Conservation (phyloP, 2,888 invertebrate genomes). For the Prenolepis imparis region DNA sequence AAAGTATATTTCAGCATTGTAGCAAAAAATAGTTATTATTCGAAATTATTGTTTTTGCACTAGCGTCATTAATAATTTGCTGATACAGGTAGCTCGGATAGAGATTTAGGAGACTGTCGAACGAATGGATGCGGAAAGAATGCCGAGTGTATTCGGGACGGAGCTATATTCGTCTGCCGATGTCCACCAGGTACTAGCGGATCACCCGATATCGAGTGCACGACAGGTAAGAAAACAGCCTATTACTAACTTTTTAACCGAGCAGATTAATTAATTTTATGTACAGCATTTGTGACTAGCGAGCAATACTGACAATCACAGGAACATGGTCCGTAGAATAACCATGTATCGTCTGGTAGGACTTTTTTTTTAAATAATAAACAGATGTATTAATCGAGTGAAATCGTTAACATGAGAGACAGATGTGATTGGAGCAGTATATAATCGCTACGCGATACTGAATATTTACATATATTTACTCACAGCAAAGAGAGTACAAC, state of each 20-base stretch:
- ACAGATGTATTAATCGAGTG: constrained; percentile 82
- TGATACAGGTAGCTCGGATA: constrained; percentile 80
- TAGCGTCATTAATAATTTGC: constrained; percentile 29
- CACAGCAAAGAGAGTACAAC: constrained; percentile 48
- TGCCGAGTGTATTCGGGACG: constrained; percentile 95
- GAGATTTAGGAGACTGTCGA: constrained; percentile 90
- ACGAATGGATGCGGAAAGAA: constrained; percentile 94
- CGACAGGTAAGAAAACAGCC: constrained; percentile 88
- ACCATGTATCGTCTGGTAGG: constrained; percentile 84
- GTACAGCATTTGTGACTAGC: constrained; percentile 86
- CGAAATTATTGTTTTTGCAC: neutral
- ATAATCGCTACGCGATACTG: constrained; percentile 63
- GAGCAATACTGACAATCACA: constrained; percentile 80
- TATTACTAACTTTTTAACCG: constrained; percentile 79
- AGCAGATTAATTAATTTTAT: constrained; percentile 80
- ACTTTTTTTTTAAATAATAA: constrained; percentile 75
- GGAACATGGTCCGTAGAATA: constrained; percentile 83
- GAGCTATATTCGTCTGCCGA: constrained; percentile 93
- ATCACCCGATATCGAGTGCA: constrained; percentile 91
- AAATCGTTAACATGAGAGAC: constrained; percentile 85
- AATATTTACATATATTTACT: constrained; percentile 67
- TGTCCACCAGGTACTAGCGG: constrained; percentile 92
- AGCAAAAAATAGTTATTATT: neutral
- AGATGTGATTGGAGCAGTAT: constrained; percentile 85
- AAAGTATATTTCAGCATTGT: constrained; percentile 4